A percentile compares a stretch with the other conserved stretches of the same genome.
Evolutionary conservation across 1,140 invertebrate genomes (phyloP).

Genomic region (Andrena cerasifolii): DNA sequence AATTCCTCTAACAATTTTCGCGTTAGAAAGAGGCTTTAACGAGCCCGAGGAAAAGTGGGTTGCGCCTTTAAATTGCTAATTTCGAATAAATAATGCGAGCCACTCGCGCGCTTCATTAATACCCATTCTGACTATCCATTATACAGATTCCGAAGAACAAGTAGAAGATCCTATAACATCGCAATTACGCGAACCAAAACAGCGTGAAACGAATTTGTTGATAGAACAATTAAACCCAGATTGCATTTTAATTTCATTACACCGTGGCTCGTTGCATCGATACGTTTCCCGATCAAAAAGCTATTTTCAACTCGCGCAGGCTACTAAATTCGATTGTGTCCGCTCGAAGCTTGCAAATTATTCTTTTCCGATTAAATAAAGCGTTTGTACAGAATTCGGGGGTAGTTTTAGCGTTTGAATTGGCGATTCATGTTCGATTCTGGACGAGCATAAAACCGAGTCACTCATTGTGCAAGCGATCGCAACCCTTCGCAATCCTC

Average conservation of each 20-base stretch:
- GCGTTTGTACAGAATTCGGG: background rate
- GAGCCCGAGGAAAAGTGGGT: background rate
- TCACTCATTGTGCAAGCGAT: background rate
- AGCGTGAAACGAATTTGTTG: background rate
- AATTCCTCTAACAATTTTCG: background rate
- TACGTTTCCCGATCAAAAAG: constrained; percentile 9
- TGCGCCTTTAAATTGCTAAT: background rate
- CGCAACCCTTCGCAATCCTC: background rate
- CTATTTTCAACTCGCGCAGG: background rate
- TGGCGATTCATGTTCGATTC: background rate
- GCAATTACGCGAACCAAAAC: background rate
- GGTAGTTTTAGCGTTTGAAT: background rate
- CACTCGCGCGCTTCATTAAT: background rate
- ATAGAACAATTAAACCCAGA: background rate
- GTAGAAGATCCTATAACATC: background rate
- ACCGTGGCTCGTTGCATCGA: background rate
- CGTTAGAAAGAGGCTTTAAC: background rate
- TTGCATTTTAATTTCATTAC: constrained; percentile 19
- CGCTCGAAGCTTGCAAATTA: background rate
- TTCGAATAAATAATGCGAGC: background rate
- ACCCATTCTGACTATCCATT: no score
- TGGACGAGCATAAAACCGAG: background rate
- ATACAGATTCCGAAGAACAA: no score
- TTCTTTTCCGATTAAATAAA: no score
- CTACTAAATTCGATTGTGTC: constrained; percentile 12